Percentiles rank a stretch among this genome's conserved stretches.
Evolutionary conservation across 2,797 vertebrate genomes (phyloP).

Genomic region (Microtus obscurus): DNA sequence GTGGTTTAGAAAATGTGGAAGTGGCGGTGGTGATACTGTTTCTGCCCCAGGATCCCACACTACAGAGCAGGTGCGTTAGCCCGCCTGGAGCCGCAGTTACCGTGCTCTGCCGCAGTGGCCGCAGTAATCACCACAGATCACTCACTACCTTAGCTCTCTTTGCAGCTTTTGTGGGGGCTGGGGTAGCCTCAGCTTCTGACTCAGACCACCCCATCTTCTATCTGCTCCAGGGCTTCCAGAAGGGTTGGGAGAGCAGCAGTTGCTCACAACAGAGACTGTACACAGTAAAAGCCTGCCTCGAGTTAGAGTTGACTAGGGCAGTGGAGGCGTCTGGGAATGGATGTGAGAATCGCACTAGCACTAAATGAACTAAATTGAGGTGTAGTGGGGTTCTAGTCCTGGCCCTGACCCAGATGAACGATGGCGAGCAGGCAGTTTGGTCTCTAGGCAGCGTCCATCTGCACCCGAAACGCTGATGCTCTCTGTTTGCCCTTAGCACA

Average conservation of each 20-base stretch:
- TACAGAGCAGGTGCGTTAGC: neutral
- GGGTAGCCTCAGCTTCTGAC: neutral
- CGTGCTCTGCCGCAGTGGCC: neutral
- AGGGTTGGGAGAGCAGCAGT: neutral
- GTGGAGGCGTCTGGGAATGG: neutral
- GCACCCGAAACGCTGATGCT: neutral
- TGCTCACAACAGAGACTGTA: neutral
- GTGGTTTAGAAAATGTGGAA: neutral
- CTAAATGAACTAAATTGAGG: neutral
- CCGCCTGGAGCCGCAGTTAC: neutral
- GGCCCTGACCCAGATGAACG: neutral
- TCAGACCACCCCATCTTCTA: neutral
- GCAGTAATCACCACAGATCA: neutral
- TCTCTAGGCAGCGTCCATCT: conserved; percentile 61
- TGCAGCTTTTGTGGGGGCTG: neutral
- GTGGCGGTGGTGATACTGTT: neutral
- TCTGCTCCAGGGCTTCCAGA: neutral
- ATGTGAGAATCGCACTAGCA: neutral
- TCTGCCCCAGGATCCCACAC: neutral
- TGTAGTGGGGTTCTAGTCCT: neutral
- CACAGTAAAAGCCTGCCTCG: neutral
- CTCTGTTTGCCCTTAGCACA: conserved; percentile 58
- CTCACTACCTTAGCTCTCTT: neutral
- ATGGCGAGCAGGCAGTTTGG: neutral
- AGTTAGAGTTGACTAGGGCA: neutral